These are phyloP conservation scores for Platygyra sinensis DNA, from an alignment of 64 coral and sea anemone genomes.

Conservation along the genomic window DNA sequence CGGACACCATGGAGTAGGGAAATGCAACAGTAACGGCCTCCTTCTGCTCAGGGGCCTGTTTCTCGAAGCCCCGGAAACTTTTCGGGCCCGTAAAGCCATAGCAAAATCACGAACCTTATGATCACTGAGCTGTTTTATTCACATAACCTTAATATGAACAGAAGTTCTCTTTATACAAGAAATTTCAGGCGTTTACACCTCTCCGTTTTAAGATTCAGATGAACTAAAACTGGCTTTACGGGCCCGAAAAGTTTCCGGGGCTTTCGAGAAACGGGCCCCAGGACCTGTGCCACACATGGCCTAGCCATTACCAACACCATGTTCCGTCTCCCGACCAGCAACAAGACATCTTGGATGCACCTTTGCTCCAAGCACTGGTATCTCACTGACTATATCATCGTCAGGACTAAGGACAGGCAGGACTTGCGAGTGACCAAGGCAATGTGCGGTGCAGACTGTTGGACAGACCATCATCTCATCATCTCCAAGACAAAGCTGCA, in stretches of 20 bases:
- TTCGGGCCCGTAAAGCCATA: too few relatives aligned
- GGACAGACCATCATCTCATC: not conserved
- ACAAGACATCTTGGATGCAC: not conserved
- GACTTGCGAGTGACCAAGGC: not conserved
- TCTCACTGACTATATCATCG: not conserved
- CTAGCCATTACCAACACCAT: not conserved
- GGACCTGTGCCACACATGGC: not conserved
- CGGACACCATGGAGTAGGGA: not conserved
- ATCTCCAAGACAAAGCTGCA: not conserved
- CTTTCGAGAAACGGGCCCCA: too few relatives aligned
- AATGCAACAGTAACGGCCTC: constrained; percentile 5
- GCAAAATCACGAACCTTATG: too few relatives aligned
- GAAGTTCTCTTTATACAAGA: too few relatives aligned
- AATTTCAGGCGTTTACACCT: too few relatives aligned
- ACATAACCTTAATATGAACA: too few relatives aligned
- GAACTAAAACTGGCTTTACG: too few relatives aligned
- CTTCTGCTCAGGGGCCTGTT: not conserved
- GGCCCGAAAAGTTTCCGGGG: too few relatives aligned
- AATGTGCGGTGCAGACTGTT: not conserved
- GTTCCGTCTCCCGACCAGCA: not conserved
- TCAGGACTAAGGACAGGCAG: not conserved
- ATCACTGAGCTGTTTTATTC: too few relatives aligned
- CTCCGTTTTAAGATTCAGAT: too few relatives aligned
- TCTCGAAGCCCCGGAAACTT: too few relatives aligned
- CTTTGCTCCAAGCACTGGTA: not conserved